Evolutionary conservation across 2,888 invertebrate genomes (phyloP), one percentile per base, ranked within the genome.

Genomic region (Cylloceria caligata): DNA sequence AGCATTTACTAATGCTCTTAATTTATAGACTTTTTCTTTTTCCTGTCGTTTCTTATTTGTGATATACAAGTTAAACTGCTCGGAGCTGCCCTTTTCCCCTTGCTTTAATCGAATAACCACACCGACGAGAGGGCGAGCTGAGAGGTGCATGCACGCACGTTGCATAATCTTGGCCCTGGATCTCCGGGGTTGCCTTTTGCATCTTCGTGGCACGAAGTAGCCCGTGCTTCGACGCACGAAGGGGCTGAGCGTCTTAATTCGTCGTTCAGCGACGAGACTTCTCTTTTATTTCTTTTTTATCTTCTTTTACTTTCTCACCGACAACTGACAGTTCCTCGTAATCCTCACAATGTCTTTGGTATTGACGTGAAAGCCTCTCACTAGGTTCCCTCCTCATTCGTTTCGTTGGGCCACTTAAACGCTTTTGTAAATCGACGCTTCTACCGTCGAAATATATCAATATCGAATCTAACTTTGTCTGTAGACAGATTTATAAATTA

Each of bases 91-190:
- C 55, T 30, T 72, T 78, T 65, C n/a, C 39, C 47, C 34, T 36
- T 9, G 34, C 7, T 45, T 55, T 75, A 65, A 75, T 69, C 74
- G 74, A 80, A 80, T 75, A 75, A 75, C 42, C 62, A 42, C 42
- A 6, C 16, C 57, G 47, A 39, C 49, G 49, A 24, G 21, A 19
- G 55, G 24, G n/a, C 47, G 52, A 74, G 42, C 55, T 27, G 42
- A 36, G 39, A 65, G 52, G 49, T 52, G 64, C 34, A 62, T 39
- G 67, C 30, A 49, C 34, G 30, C 16, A 73, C 65, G 69, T 69
- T 77, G 77, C 73, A 83, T 86, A 87, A 88, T 88, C 86, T 83
- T 49, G 76, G 73, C 67, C 34, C 67, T 64, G 68, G 79, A 87
- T 88, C 86, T 85, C 81, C 60, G 60, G 57, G 74, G 60, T 67